A percentile compares a stretch with the other conserved stretches of the same genome.
These are phyloP conservation scores for Taxidea taxus DNA, from an alignment of 2,113 vertebrate species.

Conservation along the genomic window DNA sequence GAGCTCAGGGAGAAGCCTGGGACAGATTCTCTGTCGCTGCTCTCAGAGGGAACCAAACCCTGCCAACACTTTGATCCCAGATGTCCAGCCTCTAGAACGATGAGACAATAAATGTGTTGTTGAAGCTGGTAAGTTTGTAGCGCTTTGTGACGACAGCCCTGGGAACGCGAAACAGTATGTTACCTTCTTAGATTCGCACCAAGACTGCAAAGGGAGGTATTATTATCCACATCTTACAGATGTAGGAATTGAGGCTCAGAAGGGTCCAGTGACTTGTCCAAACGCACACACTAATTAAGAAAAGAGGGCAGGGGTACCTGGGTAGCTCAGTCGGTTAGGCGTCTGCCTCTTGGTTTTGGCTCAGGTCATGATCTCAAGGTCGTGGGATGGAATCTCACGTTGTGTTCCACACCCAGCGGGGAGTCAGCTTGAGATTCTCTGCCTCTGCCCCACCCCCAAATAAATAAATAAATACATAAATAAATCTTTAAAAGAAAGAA, in stretches of 20 bases:
- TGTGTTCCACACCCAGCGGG: not conserved
- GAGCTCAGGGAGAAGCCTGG: not conserved
- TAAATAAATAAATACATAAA: not conserved
- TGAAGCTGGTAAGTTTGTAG: not conserved
- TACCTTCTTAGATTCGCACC: not conserved
- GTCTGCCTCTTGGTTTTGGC: not conserved
- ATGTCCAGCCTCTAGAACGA: not conserved
- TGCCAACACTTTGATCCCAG: not conserved
- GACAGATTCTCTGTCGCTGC: not conserved
- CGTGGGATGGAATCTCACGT: not conserved
- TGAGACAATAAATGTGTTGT: not conserved
- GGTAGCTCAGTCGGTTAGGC: not conserved
- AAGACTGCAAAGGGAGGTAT: not conserved
- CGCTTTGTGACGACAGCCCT: not conserved
- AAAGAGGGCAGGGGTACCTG: not conserved
- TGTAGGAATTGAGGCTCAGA: not conserved
- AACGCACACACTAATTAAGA: not conserved
- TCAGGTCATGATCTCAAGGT: not conserved
- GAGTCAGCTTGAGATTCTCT: not conserved
- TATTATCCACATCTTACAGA: not conserved
- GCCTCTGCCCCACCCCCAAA: not conserved
- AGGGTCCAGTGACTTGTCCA: not conserved
- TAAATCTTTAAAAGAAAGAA: not conserved
- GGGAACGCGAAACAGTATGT: rapidly evolving
- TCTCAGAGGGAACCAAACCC: not conserved